phyloP scores from a whole-genome alignment of 1,140 invertebrate species.

The Eupeodes corollae region DNA sequence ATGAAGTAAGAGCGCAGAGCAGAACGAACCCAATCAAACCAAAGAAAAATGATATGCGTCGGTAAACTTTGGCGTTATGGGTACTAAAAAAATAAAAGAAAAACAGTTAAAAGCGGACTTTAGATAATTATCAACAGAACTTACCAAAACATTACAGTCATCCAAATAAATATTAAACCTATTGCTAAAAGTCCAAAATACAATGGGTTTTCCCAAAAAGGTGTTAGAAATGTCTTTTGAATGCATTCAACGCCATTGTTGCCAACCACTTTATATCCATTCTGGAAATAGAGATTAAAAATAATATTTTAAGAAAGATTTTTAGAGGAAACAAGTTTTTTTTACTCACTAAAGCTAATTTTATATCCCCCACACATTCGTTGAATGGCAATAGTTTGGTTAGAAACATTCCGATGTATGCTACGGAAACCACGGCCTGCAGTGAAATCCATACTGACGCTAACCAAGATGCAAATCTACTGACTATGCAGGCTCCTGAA shows the following conservation, averaged over 20 bases:
- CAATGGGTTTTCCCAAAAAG: slow-evolving; percentile 32
- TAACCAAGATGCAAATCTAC: slow-evolving; percentile 34
- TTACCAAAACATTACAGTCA: slow-evolving; percentile 35
- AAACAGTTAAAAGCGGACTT: neutral
- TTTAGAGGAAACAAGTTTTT: neutral
- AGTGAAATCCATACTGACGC: slow-evolving; percentile 34
- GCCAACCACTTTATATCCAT: slow-evolving; percentile 21
- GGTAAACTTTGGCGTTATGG: slow-evolving; percentile 28
- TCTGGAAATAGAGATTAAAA: slow-evolving; percentile 9
- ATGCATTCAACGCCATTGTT: slow-evolving; percentile 31
- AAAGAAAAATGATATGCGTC: slow-evolving; percentile 28
- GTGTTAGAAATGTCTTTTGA: slow-evolving; percentile 32
- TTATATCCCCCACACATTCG: slow-evolving; percentile 25
- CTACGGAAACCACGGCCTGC: slow-evolving; percentile 31
- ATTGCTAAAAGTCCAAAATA: slow-evolving; percentile 32
- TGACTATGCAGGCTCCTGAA: slow-evolving; percentile 32
- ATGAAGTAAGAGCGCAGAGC: slow-evolving; percentile 26
- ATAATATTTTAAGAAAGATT: neutral
- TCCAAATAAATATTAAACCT: slow-evolving; percentile 31
- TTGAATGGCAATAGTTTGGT: slow-evolving; percentile 26
- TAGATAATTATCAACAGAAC: slow-evolving; percentile 4
- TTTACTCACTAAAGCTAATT: slow-evolving; percentile 19
- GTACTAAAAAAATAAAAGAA: slow-evolving; percentile 16
- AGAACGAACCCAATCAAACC: slow-evolving; percentile 23
- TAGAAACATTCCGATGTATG: slow-evolving; percentile 32